Percentiles rank a stretch among this genome's conserved stretches.
phyloP scores from a whole-genome alignment of 2,113 vertebrate genomes.

The Hippocampus guttulatus region DNA sequence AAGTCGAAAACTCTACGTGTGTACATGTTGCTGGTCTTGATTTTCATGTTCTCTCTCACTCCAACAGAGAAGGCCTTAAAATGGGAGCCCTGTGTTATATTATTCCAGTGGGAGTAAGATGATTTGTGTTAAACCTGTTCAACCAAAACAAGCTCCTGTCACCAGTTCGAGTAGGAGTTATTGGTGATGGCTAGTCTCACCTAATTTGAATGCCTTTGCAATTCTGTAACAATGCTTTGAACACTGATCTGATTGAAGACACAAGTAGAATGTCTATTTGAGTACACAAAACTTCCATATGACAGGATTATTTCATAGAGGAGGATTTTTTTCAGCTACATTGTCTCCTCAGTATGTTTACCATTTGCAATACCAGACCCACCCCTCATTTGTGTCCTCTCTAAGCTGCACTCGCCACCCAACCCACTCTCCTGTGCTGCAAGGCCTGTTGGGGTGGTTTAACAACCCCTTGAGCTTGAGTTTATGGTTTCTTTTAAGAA shows the following conservation, averaged over 20 bases:
- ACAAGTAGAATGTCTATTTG: not conserved
- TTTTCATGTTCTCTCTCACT: slow-evolving; percentile 1
- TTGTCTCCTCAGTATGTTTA: slow-evolving; percentile 17
- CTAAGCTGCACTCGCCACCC: slow-evolving; percentile 23
- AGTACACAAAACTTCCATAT: not conserved
- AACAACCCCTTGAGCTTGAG: slow-evolving; percentile 36
- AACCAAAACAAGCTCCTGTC: slow-evolving; percentile 2
- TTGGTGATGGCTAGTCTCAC: not conserved
- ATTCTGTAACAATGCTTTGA: not conserved
- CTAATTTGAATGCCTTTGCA: slow-evolving; percentile 1
- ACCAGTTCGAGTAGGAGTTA: not conserved
- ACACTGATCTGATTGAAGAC: not conserved
- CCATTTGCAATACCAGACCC: slow-evolving; percentile 20
- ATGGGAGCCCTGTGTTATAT: slow-evolving; percentile 5
- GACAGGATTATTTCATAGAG: not conserved
- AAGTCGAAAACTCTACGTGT: not conserved
- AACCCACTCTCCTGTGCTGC: slow-evolving; percentile 41
- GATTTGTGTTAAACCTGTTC: slow-evolving; percentile 5
- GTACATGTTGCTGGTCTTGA: slow-evolving; percentile 7
- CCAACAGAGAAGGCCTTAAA: slow-evolving; percentile 1
- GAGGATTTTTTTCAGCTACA: not conserved
- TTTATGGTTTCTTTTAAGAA: slow-evolving; percentile 33
- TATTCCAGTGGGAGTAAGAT: slow-evolving; percentile 14
- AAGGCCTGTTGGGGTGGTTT: slow-evolving; percentile 59
- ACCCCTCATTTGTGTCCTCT: slow-evolving; percentile 44